Evolutionary conservation across 2,113 vertebrate genomes (phyloP), one percentile per base, ranked within the genome.

Genomic region (Phyllopteryx taeniolatus): DNA sequence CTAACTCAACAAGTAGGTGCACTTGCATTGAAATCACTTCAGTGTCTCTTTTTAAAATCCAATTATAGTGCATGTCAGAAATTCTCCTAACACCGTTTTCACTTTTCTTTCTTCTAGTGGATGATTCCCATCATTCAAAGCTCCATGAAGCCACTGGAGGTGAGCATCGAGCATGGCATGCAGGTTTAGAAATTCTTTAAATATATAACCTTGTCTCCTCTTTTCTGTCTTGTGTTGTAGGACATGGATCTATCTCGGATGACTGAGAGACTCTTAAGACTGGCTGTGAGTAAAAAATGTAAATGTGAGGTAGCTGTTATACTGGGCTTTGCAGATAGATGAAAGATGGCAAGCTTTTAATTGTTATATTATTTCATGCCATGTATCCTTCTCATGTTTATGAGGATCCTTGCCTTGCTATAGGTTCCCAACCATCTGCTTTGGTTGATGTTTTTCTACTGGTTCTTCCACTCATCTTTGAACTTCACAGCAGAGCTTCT

Each of bases 391-490:
- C 67, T 67, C 15, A n/a, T 57, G 1, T 61, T 67, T 15, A 44
- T 46, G 2, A 47, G 4, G 9, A 14, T 46, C 7, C 4, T 6
- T 51, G 4, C 33, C 12, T 44, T 31, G 66, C n/a, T 53, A n/a
- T 17, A 98, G 96, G 95, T 98, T 61, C 96, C 96, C 51, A 98
- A 98, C 77, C 96, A 98, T 83, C 75, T 97, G 68, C 92, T 98
- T 86, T 97, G 96, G 96, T 88, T 98, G 68, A 95, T 98, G 80
- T 98, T 97, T 88, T 98, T 98, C 91, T 98, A 97, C 85, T 95
- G 91, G 90, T 94, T 96, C 85, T 98, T 98, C 86, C 96, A 98
- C 77, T 97, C 96, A 5, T 95, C 94, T 39, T 84, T 97, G 84
- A 98, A 98, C 54, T 94, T 94, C 1, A 80, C 91, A 33, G 96